Base-by-base conservation (phyloP, 2,113 vertebrate genomes). In the Ctenodactylus gundi region DNA sequence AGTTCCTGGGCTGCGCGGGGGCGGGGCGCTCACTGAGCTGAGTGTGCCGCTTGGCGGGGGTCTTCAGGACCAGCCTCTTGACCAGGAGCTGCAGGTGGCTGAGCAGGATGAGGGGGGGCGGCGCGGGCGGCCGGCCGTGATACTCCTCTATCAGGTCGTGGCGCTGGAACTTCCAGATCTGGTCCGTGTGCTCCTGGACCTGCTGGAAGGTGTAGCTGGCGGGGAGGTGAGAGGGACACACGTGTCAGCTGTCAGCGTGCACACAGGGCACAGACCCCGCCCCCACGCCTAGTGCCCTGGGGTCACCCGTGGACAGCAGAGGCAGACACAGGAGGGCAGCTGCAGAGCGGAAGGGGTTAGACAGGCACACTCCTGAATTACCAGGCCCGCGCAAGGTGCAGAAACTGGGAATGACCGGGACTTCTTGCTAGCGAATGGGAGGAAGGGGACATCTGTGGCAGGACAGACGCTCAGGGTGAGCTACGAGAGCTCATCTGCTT, bases 91-190 rank as follows among this genome's bases (percentile, higher is more conserved):
- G 98, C 94, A 99, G 95, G 96, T 99, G 99, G 97, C 98, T 99
- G 94, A 99, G 88, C 18, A 99, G 97, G 97, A 99, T 99, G 95
- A 99, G 97, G 39, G 99, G 99, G 0, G 99, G 99, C 0, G 99
- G 99, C 0, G 98, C 98, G 0, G 99, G 97, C 0, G 99, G 99
- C 4, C 99, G 98, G 65, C 98, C 97, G 2, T 99, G 98, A 96
- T 99, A 99, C 85, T 99, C 99, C 97, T 99, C 98, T 0, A 99
- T 99, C 70, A 99, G 97, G 96, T 99, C 98, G 0, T 99, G 99
- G 39, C 99, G 97, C 97, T 99, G 99, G 97, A 99, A 99, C 98
- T 99, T 99, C 99, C 99, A 99, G 97, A 99, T 99, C 81, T 98
- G 98, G 98, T 99, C 99, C 0, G 99, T 99, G 98, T 99, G 99